Evolutionary conservation across 2,797 vertebrate genomes (phyloP), one percentile per base, ranked within the genome.

Genomic region (Melanotaenia maccullochi): DNA sequence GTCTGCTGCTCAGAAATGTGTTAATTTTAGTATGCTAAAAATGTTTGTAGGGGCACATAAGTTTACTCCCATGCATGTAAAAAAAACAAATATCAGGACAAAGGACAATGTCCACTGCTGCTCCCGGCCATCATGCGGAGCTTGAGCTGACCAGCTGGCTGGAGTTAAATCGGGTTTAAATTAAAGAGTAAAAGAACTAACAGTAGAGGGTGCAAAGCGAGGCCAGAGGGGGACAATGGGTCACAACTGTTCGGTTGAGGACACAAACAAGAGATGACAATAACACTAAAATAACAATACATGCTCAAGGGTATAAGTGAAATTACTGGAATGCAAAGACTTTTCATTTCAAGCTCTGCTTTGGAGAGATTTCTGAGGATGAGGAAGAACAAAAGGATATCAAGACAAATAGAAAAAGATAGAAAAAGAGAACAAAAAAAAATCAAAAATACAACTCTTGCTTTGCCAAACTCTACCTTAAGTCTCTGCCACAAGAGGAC

Each of bases 151-250:
- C 64, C 83, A 71, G 76, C 64, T 82, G 85, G 74, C 66, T 63
- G 35, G 20, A 72, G 58, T 84, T 84, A 77, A 89, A 88, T 90
- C 62, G 49, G 66, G 60, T 87, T 77, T 71, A 79, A 83, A 85
- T 83, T 77, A 79, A 85, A 78, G 76, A 78, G 66, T 73, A 69
- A 87, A 85, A 73, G 54, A 68, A 77, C 65, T 62, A 79, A 85
- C 71, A 77, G 57, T 24, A 54, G 44, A 56, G 59, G 64, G 78
- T 70, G 49, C 75, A 89, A 49, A 65, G 42, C 0, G 2, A 79
- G 87, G 82, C 56, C 81, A 81, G 71, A 3, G 44, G 47, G 71
- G 65, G 72, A 66, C 66, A 68, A 56, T 0, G 51, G 78, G 82
- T 86, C 77, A 71, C 32, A 24, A 61, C 72, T 36, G 58, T 47